phyloP scores from a whole-genome alignment of 2,888 invertebrate genomes.

The Caenorhabditis sp. region DNA sequence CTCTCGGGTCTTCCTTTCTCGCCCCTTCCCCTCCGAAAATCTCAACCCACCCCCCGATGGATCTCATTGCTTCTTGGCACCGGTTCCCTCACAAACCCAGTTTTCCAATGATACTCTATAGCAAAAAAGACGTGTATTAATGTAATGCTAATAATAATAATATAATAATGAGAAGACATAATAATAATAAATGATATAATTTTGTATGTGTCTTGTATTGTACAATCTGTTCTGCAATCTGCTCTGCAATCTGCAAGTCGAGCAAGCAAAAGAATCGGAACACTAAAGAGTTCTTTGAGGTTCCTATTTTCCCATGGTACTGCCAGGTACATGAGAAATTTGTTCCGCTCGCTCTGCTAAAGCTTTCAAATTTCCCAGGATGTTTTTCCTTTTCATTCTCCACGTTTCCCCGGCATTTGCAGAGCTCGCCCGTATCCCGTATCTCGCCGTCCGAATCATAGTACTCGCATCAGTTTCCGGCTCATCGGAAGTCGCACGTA shows the following conservation, averaged over 20 bases:
- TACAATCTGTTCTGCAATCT: no score
- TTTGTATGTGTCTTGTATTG: not conserved
- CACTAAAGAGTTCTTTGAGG: no score
- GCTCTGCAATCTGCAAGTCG: not conserved
- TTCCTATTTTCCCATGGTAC: conserved; percentile 12
- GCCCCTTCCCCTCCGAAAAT: conserved; percentile 11
- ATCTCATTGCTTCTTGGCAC: conserved; percentile 31
- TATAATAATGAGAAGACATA: no score
- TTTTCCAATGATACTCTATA: conserved; percentile 35
- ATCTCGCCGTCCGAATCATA: conserved; percentile 23
- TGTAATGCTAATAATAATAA: conserved; percentile 12
- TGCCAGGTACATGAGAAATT: conserved; percentile 35
- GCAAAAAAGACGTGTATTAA: conserved; percentile 34
- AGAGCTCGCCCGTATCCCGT: no score
- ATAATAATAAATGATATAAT: conserved; percentile 21
- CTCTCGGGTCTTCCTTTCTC: conserved; percentile 14
- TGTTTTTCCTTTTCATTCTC: conserved; percentile 30
- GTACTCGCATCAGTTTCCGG: conserved; percentile 40
- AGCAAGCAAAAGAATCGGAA: no score
- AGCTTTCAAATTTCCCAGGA: conserved; percentile 27
- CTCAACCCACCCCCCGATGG: conserved; percentile 15
- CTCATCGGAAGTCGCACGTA: conserved; percentile 11
- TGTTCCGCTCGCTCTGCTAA: no score
- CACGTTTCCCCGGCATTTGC: not conserved
- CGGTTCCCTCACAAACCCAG: conserved; percentile 8